phyloP scores from a whole-genome alignment of 2,113 vertebrate species.

The Pterocles orientalis region DNA sequence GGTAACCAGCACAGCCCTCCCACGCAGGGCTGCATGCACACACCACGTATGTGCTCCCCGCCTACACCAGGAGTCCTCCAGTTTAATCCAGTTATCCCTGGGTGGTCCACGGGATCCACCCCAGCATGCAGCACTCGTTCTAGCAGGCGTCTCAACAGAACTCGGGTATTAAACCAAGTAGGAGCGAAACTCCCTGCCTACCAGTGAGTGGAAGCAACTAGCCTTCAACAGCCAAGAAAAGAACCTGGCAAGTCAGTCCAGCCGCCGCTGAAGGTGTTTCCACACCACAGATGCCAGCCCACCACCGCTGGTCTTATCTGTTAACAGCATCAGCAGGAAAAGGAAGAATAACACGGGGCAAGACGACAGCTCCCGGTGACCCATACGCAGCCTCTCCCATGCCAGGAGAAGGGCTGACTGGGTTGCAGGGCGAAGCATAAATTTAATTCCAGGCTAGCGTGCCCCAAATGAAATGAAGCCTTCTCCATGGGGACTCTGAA shows the following conservation, averaged over 20 bases:
- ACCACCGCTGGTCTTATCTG: conserved; percentile 1
- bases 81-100: neutral
- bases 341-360: neutral
- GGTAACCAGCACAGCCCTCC: neutral
- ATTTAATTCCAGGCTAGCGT: neutral
- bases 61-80: neutral
- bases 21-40: neutral
- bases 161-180: neutral
- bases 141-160: neutral
- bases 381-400: neutral
- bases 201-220: neutral
- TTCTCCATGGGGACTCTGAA: neutral
- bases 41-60: too few relatives aligned
- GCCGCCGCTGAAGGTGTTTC: neutral
- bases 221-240: neutral
- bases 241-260: neutral
- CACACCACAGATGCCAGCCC: neutral
- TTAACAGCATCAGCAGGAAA: neutral
- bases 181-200: neutral
- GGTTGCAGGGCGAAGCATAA: neutral
- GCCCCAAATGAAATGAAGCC: neutral
- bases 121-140: neutral
- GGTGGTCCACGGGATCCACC: neutral
- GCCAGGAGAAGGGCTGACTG: neutral
- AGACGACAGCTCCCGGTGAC: neutral